Percentiles rank a stretch among this genome's conserved stretches.
Conservation (phyloP, 1,140 invertebrate species). For the Hydropsyche tenuis region DNA sequence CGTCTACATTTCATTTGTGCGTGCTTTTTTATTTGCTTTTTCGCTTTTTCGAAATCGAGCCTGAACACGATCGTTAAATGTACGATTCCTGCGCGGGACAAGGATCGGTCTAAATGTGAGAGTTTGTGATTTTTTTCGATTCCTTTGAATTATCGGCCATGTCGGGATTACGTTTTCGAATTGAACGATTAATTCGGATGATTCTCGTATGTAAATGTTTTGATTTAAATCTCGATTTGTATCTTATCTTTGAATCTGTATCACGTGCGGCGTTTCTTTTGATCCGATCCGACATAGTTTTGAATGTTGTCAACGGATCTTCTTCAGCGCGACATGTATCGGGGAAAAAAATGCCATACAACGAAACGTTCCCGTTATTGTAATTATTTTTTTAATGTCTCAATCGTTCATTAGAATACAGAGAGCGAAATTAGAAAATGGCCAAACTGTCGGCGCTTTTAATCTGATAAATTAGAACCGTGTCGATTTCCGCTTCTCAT, state of each 20-base stretch:
- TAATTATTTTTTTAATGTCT: too few species aligned
- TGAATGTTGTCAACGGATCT: slow-evolving; percentile 21
- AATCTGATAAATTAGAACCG: too few species aligned
- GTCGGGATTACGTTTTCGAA: neutral
- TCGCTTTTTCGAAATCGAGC: neutral
- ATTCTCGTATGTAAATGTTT: slow-evolving; percentile 15
- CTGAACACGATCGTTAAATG: too few species aligned
- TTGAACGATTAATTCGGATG: neutral
- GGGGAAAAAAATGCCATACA: too few species aligned
- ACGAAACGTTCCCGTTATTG: neutral
- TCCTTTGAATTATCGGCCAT: neutral
- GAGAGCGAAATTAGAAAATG: too few species aligned
- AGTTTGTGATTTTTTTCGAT: too few species aligned
- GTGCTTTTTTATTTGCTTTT: neutral
- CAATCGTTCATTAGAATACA: too few species aligned
- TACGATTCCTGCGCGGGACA: neutral
- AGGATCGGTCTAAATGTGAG: neutral
- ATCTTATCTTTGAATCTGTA: slow-evolving; percentile 10
- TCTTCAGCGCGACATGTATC: too few species aligned
- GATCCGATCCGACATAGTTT: neutral
- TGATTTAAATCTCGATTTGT: slow-evolving; percentile 9
- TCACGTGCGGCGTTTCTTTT: slow-evolving; percentile 10
- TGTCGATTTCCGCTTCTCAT: too few species aligned
- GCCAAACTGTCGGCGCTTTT: too few species aligned
- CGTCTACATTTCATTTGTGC: neutral